These are phyloP conservation scores for Malurus alboscapulatus DNA, from an alignment of 2,113 vertebrate species.

Conservation along the genomic window DNA sequence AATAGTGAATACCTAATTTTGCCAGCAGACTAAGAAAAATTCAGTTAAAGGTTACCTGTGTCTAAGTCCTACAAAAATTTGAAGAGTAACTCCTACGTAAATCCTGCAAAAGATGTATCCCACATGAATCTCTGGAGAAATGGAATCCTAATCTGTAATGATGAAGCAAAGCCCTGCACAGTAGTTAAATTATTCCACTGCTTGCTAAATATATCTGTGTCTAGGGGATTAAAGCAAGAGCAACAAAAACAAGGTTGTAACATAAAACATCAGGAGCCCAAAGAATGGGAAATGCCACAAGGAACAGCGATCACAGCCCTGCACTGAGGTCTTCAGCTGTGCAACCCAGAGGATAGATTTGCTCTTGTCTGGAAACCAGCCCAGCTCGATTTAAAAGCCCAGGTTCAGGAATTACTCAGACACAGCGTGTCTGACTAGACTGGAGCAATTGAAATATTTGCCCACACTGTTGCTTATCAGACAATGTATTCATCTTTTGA, in stretches of 20 bases:
- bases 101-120: background rate
- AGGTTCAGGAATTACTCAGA: constrained; percentile 53
- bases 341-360: constrained; percentile 44
- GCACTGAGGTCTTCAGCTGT: constrained; percentile 7
- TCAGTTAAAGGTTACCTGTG: background rate
- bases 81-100: background rate
- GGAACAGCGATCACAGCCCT: background rate
- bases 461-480: background rate
- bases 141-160: background rate
- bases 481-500: constrained; percentile 20
- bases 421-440: background rate
- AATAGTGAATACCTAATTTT: background rate
- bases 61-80: background rate
- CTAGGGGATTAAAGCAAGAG: background rate
- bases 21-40: background rate
- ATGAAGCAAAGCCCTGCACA: background rate
- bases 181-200: background rate
- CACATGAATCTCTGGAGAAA: background rate
- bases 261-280: background rate
- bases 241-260: background rate
- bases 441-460: constrained; percentile 38
- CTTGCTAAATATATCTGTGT: background rate
- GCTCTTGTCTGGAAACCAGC: constrained; percentile 58
- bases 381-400: constrained; percentile 51
- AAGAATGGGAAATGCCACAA: constrained; percentile 23